Evolutionary conservation across 1,140 invertebrate species (phyloP), one percentile per base, ranked within the genome.

Genomic region (Laupala kohalensis): DNA sequence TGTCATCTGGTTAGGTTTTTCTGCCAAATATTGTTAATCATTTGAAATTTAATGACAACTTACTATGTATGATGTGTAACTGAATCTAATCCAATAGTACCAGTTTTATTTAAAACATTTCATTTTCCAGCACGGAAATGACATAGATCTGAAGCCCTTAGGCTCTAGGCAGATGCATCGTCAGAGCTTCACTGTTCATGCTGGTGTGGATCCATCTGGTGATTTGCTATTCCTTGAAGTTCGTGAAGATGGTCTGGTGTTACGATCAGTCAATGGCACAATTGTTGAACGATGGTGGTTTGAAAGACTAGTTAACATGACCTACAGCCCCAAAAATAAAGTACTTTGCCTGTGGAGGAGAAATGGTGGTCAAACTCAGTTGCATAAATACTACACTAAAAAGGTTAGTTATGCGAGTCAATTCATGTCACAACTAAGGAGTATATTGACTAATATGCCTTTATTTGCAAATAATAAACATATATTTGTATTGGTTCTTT

Each of bases 261-360:
- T 99, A 69, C 85, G 97, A 71, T 94, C 94, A 64, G 91, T 95
- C 15, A 94, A 90, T 78, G 94, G 97, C 79, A 90, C 95, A 6
- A 98, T 99, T 76, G 91, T 97, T 67, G 97, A 99, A 79, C 85
- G 92, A 80, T 99, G 97, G 96, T 99, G 97, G 96, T 99, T 96
- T 83, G 97, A 99, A 79, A 85, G 96, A 69, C 84, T 99, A 25
- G 96, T 99, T 13, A 99, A 99, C 79, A 99, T 99, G 95, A 99
- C 97, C 0, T 99, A 97, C 80, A 97, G 96, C 76, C 98, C 97
- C 0, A 99, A 98, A 83, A 99, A 93, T 77, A 93, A 95, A 81
- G 92, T 99, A 19, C 83, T 99, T 67, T 99, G 97, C 83, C 85
- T 99, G 64, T 99, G 97, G 95, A 88, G 92, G 72, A 86, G 91